Evolutionary conservation across 1,140 invertebrate species (phyloP).

Genomic region (Lepidurus apus): DNA sequence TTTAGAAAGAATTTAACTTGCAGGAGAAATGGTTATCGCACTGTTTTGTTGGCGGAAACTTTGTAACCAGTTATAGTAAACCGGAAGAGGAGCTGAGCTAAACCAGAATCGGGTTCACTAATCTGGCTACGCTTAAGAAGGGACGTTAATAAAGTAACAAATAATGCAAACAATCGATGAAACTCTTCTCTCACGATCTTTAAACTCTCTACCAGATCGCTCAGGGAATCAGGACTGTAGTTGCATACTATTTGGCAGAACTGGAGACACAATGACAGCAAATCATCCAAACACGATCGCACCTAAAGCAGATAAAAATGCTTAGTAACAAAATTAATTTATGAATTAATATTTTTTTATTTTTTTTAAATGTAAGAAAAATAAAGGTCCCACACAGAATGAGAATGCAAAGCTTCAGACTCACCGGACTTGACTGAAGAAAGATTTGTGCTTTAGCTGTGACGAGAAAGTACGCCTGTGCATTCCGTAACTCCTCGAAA

Average conservation of each 20-base stretch:
- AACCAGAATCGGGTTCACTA: not conserved
- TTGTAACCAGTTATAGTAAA: not conserved
- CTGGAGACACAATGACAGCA: not conserved
- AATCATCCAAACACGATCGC: not conserved
- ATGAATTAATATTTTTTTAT: too few relatives aligned
- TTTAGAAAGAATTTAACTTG: too few relatives aligned
- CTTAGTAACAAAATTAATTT: too few relatives aligned
- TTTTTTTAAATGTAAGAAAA: too few relatives aligned
- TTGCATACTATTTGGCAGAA: not conserved
- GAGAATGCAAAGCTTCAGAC: not conserved
- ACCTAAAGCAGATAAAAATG: not conserved
- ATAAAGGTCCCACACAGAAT: not conserved
- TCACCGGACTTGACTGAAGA: not conserved
- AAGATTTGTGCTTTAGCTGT: not conserved
- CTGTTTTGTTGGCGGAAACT: not conserved
- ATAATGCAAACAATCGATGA: not conserved
- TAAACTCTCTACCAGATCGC: not conserved
- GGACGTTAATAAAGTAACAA: not conserved
- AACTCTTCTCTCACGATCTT: not conserved
- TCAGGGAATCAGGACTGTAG: not conserved
- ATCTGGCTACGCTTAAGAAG: constrained; percentile 1
- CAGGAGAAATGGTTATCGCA: not conserved
- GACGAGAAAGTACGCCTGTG: not conserved
- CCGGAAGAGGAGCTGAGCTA: not conserved
- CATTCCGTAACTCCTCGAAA: not conserved